Evolutionary conservation across 2,888 invertebrate genomes (phyloP).

Genomic region (Loripinus fragilis): DNA sequence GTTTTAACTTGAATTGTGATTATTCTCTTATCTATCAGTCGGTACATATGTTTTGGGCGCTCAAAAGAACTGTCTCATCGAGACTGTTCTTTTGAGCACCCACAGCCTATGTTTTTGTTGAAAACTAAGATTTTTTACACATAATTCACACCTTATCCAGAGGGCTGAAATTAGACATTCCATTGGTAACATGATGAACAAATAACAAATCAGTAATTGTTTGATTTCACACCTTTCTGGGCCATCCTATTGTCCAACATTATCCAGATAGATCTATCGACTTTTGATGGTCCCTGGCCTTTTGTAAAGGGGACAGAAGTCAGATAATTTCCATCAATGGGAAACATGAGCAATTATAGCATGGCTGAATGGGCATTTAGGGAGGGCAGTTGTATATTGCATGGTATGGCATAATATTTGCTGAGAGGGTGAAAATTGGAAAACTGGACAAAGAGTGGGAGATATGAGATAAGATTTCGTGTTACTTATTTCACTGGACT

Average conservation of each 20-base stretch:
- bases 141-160: too few relatives aligned
- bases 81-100: too few relatives aligned
- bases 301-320: constrained; percentile 3
- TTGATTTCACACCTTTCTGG: constrained; percentile 33
- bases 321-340: constrained; percentile 6
- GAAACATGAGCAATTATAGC: background rate
- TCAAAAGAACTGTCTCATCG: too few relatives aligned
- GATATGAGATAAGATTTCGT: constrained; percentile 15
- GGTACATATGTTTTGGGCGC: too few relatives aligned
- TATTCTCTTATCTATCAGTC: too few relatives aligned
- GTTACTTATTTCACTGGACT: background rate
- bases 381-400: background rate
- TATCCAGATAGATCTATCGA: constrained; percentile 11
- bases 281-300: constrained; percentile 4
- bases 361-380: background rate
- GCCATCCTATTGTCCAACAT: constrained; percentile 34
- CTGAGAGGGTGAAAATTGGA: constrained; percentile 11
- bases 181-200: constrained; percentile 8
- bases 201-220: constrained; percentile 17
- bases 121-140: too few relatives aligned
- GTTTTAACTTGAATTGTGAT: too few relatives aligned
- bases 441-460: constrained; percentile 1
- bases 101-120: too few relatives aligned
- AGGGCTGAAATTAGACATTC: too few relatives aligned
- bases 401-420: constrained; percentile 11